Conservation (phyloP, 2,888 invertebrate genomes). For the Melikaiella ostensackeni region DNA sequence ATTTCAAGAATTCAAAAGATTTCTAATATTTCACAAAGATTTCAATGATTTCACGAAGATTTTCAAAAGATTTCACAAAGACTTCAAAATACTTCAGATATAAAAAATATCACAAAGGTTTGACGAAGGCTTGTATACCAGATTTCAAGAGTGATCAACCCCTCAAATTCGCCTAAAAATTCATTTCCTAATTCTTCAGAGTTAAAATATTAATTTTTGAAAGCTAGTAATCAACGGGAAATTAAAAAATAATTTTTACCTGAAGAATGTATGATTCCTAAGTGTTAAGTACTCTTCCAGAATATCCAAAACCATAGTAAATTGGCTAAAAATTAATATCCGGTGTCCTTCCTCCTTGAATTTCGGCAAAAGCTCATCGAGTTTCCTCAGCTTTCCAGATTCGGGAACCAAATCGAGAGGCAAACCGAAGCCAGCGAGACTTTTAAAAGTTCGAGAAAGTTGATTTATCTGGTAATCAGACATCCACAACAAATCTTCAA, state of each 20-base stretch:
- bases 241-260: slow-evolving; percentile 55
- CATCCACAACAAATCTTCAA: slow-evolving; percentile 91
- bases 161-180: no score
- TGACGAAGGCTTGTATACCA: no score
- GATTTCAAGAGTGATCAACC: no score
- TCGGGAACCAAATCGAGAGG: slow-evolving; percentile 86
- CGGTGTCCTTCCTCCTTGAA: slow-evolving; percentile 87
- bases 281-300: slow-evolving; percentile 92
- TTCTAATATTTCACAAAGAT: no score
- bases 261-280: slow-evolving; percentile 84
- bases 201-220: no score
- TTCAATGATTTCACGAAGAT: no score
- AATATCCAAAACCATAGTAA: slow-evolving; percentile 96
- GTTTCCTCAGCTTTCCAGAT: slow-evolving; percentile 91
- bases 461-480: slow-evolving; percentile 96
- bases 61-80: no score
- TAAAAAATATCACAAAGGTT: no score
- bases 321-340: slow-evolving; percentile 96
- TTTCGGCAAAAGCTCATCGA: slow-evolving; percentile 88
- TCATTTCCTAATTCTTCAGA: not conserved
- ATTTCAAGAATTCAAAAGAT: no score
- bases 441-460: slow-evolving; percentile 84
- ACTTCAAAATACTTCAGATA: no score
- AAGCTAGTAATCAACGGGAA: no score
- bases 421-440: slow-evolving; percentile 81